Evolutionary conservation across 2,113 vertebrate genomes (phyloP).

Genomic region (Bothrops jararaca): DNA sequence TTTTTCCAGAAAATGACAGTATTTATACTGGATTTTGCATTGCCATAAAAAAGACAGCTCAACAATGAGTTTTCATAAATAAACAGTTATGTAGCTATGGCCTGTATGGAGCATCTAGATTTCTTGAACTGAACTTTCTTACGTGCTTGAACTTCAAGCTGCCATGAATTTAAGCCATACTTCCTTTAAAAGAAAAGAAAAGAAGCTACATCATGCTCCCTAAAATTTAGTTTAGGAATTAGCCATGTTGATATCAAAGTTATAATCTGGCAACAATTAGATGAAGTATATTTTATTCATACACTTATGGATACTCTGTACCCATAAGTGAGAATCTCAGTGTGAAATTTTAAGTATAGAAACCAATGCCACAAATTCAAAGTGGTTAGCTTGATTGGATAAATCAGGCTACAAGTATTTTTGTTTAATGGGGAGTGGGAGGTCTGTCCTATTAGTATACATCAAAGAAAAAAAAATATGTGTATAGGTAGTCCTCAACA

Average conservation of each 20-base stretch:
- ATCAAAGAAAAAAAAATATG: background rate
- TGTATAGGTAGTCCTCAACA: background rate
- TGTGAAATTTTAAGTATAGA: background rate
- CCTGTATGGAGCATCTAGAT: background rate
- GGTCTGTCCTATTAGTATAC: background rate
- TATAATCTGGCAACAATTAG: background rate
- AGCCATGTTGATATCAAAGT: background rate
- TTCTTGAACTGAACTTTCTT: background rate
- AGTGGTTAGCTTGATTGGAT: background rate
- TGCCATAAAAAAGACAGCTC: background rate
- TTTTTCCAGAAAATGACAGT: background rate
- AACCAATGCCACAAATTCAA: background rate
- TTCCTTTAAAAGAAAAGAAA: background rate
- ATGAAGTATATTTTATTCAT: background rate
- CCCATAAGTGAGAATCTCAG: background rate
- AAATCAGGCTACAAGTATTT: background rate
- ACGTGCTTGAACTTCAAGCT: background rate
- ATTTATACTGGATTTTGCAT: background rate
- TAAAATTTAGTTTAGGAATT: background rate
- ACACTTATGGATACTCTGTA: background rate
- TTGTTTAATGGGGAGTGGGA: background rate
- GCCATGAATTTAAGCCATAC: background rate
- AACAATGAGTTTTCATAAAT: slow-evolving; percentile 6
- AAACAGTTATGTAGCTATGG: background rate
- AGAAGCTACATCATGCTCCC: background rate